Percentiles rank a stretch among this genome's conserved stretches.
Evolutionary conservation across 2,113 vertebrate genomes (phyloP).

Genomic region (Centropus bengalensis): DNA sequence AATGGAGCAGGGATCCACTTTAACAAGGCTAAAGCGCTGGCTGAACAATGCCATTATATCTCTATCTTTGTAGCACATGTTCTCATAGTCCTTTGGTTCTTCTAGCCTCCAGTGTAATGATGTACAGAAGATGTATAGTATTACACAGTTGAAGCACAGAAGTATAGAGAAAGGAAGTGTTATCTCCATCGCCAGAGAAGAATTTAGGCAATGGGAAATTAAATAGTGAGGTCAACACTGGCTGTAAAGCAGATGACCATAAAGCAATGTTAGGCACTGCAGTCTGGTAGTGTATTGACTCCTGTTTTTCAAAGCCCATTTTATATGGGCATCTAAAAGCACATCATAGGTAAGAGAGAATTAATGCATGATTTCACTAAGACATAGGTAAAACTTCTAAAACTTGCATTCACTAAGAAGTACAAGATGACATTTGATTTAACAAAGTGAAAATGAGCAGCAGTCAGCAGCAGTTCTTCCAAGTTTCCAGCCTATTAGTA

Average conservation of each 20-base stretch:
- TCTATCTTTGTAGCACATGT: neutral
- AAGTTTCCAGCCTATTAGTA: neutral
- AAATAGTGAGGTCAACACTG: neutral
- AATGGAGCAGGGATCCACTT: neutral
- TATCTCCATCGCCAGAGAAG: neutral
- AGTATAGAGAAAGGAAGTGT: neutral
- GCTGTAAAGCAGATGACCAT: neutral
- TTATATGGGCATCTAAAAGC: neutral
- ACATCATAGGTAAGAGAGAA: neutral
- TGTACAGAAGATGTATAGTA: neutral
- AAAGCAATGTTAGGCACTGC: neutral
- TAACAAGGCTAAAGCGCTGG: neutral
- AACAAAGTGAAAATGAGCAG: neutral
- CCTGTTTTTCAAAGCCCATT: neutral
- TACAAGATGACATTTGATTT: neutral
- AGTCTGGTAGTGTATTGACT: neutral
- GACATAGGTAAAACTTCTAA: neutral
- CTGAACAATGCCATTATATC: neutral
- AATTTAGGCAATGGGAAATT: neutral
- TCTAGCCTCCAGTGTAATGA: neutral
- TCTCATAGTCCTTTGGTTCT: neutral
- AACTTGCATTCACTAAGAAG: neutral
- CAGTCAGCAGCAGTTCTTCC: neutral
- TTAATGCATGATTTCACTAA: neutral
- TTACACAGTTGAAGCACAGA: neutral